phyloP scores from a whole-genome alignment of 1,140 invertebrate species.

The Brachionus asplanchnoidis region DNA sequence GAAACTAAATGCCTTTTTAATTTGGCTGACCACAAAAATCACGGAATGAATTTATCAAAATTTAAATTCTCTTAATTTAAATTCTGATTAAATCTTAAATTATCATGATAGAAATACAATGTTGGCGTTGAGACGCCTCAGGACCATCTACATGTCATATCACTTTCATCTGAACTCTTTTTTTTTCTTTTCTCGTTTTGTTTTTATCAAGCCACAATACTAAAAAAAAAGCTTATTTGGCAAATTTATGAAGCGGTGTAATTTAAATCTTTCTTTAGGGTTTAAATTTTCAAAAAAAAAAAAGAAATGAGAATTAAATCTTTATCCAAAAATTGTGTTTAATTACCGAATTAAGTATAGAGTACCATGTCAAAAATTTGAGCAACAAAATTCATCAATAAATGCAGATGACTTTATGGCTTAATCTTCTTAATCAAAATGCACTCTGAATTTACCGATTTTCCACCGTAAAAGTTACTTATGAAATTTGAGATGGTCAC shows the following conservation, averaged over 20 bases:
- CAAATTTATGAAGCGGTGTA: background rate
- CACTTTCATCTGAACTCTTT: background rate
- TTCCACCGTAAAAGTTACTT: background rate
- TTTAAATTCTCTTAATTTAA: background rate
- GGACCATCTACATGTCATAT: background rate
- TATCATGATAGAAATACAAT: background rate
- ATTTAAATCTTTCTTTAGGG: background rate
- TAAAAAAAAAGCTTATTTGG: background rate
- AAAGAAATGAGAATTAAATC: background rate
- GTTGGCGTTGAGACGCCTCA: background rate
- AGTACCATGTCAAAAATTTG: background rate
- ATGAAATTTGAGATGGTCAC: conserved; percentile 8
- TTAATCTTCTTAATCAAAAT: background rate
- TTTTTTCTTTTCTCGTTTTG: no score
- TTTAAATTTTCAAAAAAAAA: background rate
- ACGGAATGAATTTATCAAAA: background rate
- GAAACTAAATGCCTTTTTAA: background rate
- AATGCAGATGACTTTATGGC: background rate
- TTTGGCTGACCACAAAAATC: background rate
- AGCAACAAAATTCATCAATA: background rate
- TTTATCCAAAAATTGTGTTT: conserved; percentile 20
- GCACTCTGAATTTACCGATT: background rate
- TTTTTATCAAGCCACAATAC: background rate
- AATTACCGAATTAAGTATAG: background rate
- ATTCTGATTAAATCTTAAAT: background rate